Evolutionary conservation across 2,888 invertebrate genomes (phyloP).

Genomic region (Andrena trimmerana): DNA sequence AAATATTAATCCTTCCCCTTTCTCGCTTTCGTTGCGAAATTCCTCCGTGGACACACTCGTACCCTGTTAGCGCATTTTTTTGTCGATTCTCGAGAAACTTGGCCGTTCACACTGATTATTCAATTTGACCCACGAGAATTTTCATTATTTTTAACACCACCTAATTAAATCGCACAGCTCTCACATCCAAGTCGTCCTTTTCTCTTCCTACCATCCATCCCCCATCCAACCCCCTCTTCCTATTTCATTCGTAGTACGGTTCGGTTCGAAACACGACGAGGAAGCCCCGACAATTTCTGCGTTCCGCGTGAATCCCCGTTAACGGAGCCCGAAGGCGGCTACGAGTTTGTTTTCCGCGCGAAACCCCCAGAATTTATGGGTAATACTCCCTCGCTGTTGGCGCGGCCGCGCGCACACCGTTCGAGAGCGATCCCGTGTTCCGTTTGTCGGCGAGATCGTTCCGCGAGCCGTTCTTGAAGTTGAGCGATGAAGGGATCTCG

Average conservation of each 20-base stretch:
- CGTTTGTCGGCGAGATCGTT: constrained; percentile 16
- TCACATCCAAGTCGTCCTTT: neutral
- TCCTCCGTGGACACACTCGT: constrained; percentile 57
- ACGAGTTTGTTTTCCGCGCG: constrained; percentile 38
- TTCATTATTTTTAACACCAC: constrained; percentile 56
- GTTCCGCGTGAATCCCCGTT: constrained; percentile 30
- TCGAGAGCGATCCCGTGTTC: constrained; percentile 17
- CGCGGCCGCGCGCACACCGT: neutral
- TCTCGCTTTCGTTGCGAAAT: constrained; percentile 68
- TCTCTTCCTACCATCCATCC: neutral
- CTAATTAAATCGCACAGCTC: constrained; percentile 8
- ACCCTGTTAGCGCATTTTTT: constrained; percentile 68
- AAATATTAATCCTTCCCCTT: constrained; percentile 72
- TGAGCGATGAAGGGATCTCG: neutral
- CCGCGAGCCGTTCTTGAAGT: constrained; percentile 2
- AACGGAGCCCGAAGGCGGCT: neutral
- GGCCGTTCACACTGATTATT: constrained; percentile 16
- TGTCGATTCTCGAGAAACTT: constrained; percentile 64
- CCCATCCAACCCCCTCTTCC: neutral
- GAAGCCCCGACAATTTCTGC: constrained; percentile 10
- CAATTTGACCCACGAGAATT: constrained; percentile 44
- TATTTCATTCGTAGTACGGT: too few relatives aligned
- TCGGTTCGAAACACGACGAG: constrained; percentile 7
- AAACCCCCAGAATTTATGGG: constrained; percentile 38
- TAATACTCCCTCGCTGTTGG: constrained; percentile 30